Percentiles rank a stretch among this genome's conserved stretches.
Conservation (phyloP, 2,113 vertebrate genomes). For the Pygoscelis antarcticus region DNA sequence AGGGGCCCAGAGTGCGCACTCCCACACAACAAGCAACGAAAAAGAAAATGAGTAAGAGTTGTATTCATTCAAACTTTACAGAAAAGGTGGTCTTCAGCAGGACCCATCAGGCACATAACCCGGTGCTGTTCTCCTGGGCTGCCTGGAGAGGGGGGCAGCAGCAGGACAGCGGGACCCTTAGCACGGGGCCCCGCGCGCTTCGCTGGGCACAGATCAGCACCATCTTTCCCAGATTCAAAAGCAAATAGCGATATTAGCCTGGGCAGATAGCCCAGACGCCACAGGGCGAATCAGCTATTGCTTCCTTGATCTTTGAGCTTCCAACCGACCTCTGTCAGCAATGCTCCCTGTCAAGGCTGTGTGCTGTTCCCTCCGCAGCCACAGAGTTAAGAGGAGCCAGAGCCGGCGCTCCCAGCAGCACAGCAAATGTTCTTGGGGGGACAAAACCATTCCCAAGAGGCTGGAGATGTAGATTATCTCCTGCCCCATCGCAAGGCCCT, state of each 20-base stretch:
- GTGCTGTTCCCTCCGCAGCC: background rate
- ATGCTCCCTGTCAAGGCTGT: rapidly evolving
- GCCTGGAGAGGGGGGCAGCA: background rate
- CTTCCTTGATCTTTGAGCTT: background rate
- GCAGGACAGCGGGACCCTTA: background rate
- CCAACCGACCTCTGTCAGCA: background rate
- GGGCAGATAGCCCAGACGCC: background rate
- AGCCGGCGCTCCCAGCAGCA: background rate
- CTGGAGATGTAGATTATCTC: background rate
- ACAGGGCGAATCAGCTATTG: background rate
- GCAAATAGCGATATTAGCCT: background rate
- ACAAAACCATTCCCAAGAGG: background rate
- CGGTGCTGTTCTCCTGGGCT: background rate
- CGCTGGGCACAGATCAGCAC: rapidly evolving
- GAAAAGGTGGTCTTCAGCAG: background rate
- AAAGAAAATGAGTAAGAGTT: rapidly evolving
- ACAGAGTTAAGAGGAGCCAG: background rate
- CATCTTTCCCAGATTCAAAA: background rate
- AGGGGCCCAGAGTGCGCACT: background rate
- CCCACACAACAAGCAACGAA: too few relatives aligned
- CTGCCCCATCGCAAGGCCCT: background rate
- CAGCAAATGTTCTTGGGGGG: background rate
- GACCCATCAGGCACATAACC: background rate
- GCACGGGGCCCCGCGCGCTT: background rate
- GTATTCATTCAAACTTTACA: background rate